phyloP scores from a whole-genome alignment of 2,888 invertebrate genomes.

The Coenonympha arcania region DNA sequence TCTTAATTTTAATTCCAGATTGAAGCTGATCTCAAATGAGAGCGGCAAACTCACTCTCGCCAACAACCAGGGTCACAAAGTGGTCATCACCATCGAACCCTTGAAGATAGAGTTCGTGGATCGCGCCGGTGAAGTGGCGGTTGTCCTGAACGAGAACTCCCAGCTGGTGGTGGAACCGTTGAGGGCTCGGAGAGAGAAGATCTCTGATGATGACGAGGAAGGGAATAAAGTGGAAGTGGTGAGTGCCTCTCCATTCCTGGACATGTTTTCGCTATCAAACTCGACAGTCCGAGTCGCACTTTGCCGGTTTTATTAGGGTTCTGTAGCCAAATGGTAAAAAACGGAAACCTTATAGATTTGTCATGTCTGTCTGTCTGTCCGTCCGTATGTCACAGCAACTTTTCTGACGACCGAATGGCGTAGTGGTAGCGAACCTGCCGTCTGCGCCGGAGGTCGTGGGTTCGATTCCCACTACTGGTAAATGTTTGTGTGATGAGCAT shows the following conservation, averaged over 20 bases:
- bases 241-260: background rate
- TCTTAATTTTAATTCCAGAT: conserved; percentile 33
- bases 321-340: too few relatives aligned
- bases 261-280: too few relatives aligned
- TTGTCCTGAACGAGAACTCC: conserved; percentile 90
- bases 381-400: too few relatives aligned
- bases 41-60: conserved; percentile 45
- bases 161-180: conserved; percentile 94
- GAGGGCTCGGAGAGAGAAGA: conserved; percentile 76
- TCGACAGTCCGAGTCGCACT: too few relatives aligned
- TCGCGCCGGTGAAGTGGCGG: conserved; percentile 78
- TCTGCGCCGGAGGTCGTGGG: too few relatives aligned
- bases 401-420: too few relatives aligned
- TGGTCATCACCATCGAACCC: conserved; percentile 80
- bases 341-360: too few relatives aligned
- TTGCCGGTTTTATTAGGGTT: too few relatives aligned
- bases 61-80: conserved; percentile 59
- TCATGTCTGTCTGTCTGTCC: too few relatives aligned
- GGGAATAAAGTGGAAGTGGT: conserved; percentile 37
- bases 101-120: conserved; percentile 88
- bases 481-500: too few relatives aligned
- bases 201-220: conserved; percentile 54
- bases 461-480: too few relatives aligned
- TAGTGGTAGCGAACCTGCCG: too few relatives aligned
- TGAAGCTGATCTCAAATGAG: conserved; percentile 52